phyloP scores from a whole-genome alignment of 2,113 vertebrate species.

The Rostratula benghalensis region DNA sequence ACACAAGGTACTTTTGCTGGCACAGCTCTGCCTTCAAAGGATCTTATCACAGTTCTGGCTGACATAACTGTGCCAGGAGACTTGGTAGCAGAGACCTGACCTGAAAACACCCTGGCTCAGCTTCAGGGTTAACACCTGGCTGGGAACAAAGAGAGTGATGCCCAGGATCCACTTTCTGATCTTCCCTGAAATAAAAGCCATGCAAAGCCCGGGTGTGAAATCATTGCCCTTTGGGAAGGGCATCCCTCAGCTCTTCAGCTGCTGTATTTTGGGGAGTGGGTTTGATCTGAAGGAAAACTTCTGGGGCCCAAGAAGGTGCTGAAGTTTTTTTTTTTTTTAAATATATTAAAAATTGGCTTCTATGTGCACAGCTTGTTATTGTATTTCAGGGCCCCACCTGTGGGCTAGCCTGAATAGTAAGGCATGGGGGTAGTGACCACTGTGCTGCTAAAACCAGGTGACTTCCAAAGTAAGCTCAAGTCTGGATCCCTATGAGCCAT shows the following conservation, averaged over 20 bases:
- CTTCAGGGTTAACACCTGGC: rapidly evolving
- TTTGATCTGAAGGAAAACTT: not conserved
- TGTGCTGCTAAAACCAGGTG: not conserved
- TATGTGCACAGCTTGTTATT: rapidly evolving
- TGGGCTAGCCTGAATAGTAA: not conserved
- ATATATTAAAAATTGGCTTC: not conserved
- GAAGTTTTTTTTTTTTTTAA: too few species aligned
- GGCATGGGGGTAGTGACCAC: not conserved
- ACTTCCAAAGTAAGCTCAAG: not conserved
- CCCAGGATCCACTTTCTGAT: not conserved
- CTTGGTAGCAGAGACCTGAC: not conserved
- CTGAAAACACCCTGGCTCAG: not conserved
- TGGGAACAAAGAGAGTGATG: not conserved
- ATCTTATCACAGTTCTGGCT: not conserved
- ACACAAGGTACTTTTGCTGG: not conserved
- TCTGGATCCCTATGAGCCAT: not conserved
- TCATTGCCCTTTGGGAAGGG: not conserved
- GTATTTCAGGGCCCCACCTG: not conserved
- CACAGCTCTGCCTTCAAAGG: not conserved
- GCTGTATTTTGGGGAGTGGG: not conserved
- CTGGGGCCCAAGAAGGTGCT: not conserved
- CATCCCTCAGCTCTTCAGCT: not conserved
- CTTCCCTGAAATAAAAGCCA: not conserved
- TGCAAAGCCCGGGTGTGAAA: not conserved
- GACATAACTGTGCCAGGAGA: not conserved